Evolutionary conservation across 2,797 vertebrate genomes (phyloP).

Genomic region (Hafferia zeledoni): DNA sequence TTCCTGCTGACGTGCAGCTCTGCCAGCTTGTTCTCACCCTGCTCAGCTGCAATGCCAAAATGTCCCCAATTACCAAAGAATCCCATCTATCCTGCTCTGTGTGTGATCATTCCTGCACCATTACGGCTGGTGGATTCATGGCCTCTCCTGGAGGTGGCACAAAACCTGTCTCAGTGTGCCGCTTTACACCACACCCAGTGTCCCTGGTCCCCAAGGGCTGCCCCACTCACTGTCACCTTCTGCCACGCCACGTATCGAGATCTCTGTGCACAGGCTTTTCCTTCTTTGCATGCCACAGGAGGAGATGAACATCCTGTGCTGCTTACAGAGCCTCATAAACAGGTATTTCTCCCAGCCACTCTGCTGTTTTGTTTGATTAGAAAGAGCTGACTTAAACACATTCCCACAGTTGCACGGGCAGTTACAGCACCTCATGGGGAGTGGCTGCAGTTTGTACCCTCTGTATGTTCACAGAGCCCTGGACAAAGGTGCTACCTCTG

Average conservation of each 20-base stretch:
- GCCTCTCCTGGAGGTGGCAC: conserved; percentile 46
- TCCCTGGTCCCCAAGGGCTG: conserved; percentile 29
- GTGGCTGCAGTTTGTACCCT: not conserved
- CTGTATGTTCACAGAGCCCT: not conserved
- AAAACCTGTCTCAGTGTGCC: conserved; percentile 47
- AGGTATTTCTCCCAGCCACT: not conserved
- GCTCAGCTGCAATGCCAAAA: conserved; percentile 54
- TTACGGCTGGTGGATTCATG: conserved; percentile 33
- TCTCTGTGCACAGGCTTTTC: not conserved
- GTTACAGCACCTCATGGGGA: not conserved
- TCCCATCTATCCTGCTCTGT: conserved; percentile 45
- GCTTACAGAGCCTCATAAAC: not conserved
- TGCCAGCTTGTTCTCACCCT: conserved; percentile 35
- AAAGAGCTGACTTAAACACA: conserved; percentile 12
- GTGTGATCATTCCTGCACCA: conserved; percentile 40
- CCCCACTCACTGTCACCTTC: conserved; percentile 13
- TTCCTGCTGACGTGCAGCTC: conserved; percentile 3
- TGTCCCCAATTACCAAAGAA: conserved; percentile 64
- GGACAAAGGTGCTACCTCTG: not conserved
- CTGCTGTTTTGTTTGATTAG: not conserved
- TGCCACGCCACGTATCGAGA: not conserved
- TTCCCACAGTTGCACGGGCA: not conserved
- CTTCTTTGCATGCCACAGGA: not conserved
- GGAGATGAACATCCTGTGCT: not conserved
- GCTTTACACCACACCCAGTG: conserved; percentile 33